Conservation (phyloP, 2,888 invertebrate species). For the Dryomyza anilis region DNA sequence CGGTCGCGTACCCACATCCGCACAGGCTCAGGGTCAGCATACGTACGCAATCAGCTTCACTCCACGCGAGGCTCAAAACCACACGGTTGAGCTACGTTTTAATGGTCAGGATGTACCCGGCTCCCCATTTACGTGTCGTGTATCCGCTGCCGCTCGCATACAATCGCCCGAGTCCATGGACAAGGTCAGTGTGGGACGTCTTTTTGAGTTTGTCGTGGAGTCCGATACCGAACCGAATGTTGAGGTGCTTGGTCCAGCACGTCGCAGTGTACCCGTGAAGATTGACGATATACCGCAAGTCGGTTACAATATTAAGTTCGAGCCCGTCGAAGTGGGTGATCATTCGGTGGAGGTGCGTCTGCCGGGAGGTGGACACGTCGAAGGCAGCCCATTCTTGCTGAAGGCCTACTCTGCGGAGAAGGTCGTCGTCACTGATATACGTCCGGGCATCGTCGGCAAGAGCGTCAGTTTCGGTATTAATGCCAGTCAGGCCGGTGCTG, state of each 20-base stretch:
- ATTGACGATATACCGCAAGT: slow-evolving; percentile 52
- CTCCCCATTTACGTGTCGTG: slow-evolving; percentile 63
- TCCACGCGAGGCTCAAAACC: slow-evolving; percentile 86
- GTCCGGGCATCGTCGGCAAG: slow-evolving; percentile 87
- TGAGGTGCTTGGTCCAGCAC: slow-evolving; percentile 77
- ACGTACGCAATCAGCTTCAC: slow-evolving; percentile 97
- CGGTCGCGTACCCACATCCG: slow-evolving; percentile 94
- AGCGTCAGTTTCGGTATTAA: slow-evolving; percentile 93
- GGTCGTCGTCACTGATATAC: slow-evolving; percentile 94
- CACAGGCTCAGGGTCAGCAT: slow-evolving; percentile 95
- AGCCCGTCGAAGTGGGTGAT: slow-evolving; percentile 90
- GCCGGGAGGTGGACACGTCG: slow-evolving; percentile 78
- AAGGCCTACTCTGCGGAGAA: slow-evolving; percentile 95
- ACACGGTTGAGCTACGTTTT: slow-evolving; percentile 93
- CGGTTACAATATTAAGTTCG: slow-evolving; percentile 72
- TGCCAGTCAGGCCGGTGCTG: slow-evolving; percentile 84
- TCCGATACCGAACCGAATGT: slow-evolving; percentile 82
- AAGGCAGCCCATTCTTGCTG: slow-evolving; percentile 93
- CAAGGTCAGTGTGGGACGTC: slow-evolving; percentile 84
- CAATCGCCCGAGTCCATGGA: slow-evolving; percentile 84
- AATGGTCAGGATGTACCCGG: slow-evolving; percentile 96
- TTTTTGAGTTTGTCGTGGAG: slow-evolving; percentile 85
- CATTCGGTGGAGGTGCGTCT: slow-evolving; percentile 81
- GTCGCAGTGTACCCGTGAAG: slow-evolving; percentile 74
- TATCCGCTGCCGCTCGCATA: slow-evolving; percentile 81